Evolutionary conservation across 2,797 vertebrate species (phyloP).

Genomic region (Neosilurus mollespiculum): DNA sequence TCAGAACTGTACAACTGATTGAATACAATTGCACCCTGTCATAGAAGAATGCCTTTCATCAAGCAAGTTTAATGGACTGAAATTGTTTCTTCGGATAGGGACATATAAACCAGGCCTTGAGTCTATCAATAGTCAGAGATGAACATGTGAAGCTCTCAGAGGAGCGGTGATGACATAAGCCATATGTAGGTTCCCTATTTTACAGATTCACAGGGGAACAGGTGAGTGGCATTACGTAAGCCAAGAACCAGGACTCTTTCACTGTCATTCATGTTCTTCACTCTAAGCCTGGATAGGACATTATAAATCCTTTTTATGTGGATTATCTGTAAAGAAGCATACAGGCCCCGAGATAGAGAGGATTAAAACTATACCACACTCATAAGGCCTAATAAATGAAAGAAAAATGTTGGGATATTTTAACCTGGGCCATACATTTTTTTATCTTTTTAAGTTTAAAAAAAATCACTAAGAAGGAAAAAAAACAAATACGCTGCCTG

Average conservation of each 20-base stretch:
- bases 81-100: neutral
- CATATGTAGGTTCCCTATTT: conserved; percentile 62
- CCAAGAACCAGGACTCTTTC: conserved; percentile 44
- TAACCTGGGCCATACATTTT: too few relatives aligned
- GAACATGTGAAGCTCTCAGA: conserved; percentile 46
- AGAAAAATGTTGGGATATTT: too few relatives aligned
- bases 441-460: too few relatives aligned
- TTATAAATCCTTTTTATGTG: neutral
- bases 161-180: conserved; percentile 61
- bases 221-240: conserved; percentile 35
- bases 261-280: conserved; percentile 9
- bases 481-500: too few relatives aligned
- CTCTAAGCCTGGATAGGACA: neutral
- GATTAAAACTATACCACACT: neutral
- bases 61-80: neutral
- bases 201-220: conserved; percentile 35
- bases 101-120: conserved; percentile 38
- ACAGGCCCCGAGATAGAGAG: neutral
- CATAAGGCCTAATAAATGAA: too few relatives aligned
- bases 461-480: too few relatives aligned
- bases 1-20: neutral
- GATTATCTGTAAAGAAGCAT: neutral
- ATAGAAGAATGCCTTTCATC: neutral
- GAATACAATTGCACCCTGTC: neutral
- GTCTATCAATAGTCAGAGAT: conserved; percentile 54